phyloP scores from a whole-genome alignment of 2,888 invertebrate species.

The Eupithecia inturbata region DNA sequence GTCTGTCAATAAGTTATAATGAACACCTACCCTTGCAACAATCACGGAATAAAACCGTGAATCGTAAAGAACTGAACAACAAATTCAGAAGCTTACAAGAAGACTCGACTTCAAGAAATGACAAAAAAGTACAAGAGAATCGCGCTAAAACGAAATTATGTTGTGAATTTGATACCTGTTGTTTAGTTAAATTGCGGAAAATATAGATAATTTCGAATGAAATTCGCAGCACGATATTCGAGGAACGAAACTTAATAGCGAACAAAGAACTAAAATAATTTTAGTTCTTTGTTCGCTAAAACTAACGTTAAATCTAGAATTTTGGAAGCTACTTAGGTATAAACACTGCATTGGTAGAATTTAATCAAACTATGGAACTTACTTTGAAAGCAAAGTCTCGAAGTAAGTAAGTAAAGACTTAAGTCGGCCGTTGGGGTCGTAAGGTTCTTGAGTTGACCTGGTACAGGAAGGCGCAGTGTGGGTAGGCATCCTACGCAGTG shows the following conservation, averaged over 20 bases:
- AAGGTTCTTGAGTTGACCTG: too few species aligned
- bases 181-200: neutral
- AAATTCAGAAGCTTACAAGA: conserved; percentile 17
- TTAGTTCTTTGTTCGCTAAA: neutral
- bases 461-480: too few species aligned
- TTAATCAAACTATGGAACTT: too few species aligned
- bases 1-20: too few species aligned
- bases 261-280: neutral
- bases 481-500: too few species aligned
- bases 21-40: too few species aligned
- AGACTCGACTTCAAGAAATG: conserved; percentile 7
- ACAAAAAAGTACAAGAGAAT: conserved; percentile 16
- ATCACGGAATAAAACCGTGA: neutral
- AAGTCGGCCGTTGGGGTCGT: too few species aligned
- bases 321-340: neutral
- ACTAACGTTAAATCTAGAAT: neutral
- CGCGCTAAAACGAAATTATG: conserved; percentile 11
- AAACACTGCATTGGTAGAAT: neutral
- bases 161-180: neutral
- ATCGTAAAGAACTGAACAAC: neutral
- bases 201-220: neutral
- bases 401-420: too few species aligned
- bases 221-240: neutral
- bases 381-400: too few species aligned
- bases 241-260: neutral